These are phyloP conservation scores for Loxodonta africana DNA, from an alignment of 2,113 vertebrate species.

Conservation along the genomic window DNA sequence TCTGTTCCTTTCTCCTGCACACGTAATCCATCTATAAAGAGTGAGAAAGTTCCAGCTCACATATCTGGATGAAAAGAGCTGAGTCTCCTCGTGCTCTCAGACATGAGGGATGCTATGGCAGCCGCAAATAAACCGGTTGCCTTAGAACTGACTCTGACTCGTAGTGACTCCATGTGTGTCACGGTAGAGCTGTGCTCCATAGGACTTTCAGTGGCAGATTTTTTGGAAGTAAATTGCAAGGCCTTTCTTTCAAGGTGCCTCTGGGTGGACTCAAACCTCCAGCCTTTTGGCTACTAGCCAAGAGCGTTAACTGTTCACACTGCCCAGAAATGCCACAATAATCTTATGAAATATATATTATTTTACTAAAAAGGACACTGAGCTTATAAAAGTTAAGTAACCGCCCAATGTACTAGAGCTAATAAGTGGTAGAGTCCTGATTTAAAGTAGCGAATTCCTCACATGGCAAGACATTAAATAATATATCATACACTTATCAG, in stretches of 20 bases:
- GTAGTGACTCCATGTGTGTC: no score
- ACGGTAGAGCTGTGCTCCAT: no score
- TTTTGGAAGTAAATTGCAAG: no score
- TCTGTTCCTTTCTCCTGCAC: neutral
- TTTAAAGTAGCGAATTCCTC: neutral
- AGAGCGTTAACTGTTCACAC: no score
- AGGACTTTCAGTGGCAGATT: no score
- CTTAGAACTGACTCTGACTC: neutral
- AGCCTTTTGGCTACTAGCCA: neutral
- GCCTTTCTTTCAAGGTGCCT: no score
- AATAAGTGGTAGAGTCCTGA: neutral
- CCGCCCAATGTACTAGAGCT: neutral
- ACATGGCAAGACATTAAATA: no score
- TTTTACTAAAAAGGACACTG: neutral
- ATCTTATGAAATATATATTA: neutral
- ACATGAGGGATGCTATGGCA: accelerated
- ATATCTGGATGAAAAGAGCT: neutral
- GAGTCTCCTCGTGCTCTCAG: no score
- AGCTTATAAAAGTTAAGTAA: neutral
- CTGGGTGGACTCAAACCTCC: no score
- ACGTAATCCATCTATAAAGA: neutral
- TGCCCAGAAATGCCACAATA: neutral
- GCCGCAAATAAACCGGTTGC: neutral
- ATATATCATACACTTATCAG: no score
- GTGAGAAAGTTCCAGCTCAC: neutral